phyloP scores from a whole-genome alignment of 1,140 invertebrate genomes.

The Spodoptera frugiperda region DNA sequence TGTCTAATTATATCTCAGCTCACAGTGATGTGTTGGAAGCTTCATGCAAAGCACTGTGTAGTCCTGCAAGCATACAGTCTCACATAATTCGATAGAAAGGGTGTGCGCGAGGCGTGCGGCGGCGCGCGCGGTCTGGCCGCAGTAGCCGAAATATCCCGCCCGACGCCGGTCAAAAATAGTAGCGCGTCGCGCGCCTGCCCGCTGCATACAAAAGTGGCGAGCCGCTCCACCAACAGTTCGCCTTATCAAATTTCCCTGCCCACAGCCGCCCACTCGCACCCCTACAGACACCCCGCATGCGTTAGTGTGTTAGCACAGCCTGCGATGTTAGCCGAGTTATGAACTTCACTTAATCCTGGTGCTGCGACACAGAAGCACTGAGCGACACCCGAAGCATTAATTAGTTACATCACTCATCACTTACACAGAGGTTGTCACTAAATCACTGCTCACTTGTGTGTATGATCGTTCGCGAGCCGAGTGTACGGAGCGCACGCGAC shows the following conservation, averaged over 20 bases:
- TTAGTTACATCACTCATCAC: constrained; percentile 71
- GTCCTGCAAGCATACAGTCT: constrained; percentile 29
- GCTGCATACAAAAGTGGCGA: constrained; percentile 82
- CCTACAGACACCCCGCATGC: constrained; percentile 68
- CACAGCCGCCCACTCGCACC: constrained; percentile 71
- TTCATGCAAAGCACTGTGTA: constrained; percentile 47
- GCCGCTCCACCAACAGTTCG: constrained; percentile 63
- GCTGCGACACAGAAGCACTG: constrained; percentile 70
- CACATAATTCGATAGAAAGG: constrained; percentile 25
- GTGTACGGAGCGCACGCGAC: constrained; percentile 60
- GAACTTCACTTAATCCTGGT: constrained; percentile 63
- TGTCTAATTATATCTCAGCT: constrained; percentile 9
- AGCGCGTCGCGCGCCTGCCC: constrained; percentile 57
- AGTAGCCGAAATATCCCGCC: constrained; percentile 66
- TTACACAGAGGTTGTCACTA: constrained; percentile 66
- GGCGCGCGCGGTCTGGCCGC: constrained; percentile 45
- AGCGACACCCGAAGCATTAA: constrained; percentile 69
- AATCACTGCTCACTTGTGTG: constrained; percentile 61
- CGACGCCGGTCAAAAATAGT: constrained; percentile 75
- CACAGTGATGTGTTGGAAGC: constrained; percentile 8
- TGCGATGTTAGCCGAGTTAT: constrained; percentile 53
- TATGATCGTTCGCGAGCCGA: constrained; percentile 45
- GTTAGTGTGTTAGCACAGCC: constrained; percentile 80
- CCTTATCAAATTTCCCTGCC: constrained; percentile 84
- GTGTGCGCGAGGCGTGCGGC: constrained; percentile 19